phyloP scores from a whole-genome alignment of 2,797 vertebrate species.

The Sebastes iracundus region DNA sequence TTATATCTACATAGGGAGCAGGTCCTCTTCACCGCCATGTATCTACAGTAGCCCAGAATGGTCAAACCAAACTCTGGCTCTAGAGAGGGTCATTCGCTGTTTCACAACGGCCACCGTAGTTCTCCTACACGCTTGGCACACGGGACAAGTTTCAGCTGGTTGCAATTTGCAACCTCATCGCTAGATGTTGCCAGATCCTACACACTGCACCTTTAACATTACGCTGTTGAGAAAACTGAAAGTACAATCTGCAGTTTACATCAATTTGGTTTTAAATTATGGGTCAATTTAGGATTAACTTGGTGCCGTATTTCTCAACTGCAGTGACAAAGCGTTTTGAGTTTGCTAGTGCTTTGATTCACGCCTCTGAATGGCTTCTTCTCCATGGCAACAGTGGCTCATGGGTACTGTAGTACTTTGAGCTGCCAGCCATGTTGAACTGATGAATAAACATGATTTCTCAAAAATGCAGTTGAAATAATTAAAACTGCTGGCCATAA shows the following conservation, averaged over 20 bases:
- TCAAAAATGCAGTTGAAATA: not conserved
- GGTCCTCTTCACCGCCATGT: too few species aligned
- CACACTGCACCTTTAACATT: not conserved
- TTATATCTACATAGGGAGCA: too few species aligned
- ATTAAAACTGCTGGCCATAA: not conserved
- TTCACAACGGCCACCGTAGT: too few species aligned
- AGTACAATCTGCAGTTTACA: not conserved
- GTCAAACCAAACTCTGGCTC: too few species aligned
- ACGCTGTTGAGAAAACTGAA: not conserved
- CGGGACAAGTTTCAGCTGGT: too few species aligned
- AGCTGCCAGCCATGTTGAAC: rapidly evolving
- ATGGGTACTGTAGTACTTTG: not conserved
- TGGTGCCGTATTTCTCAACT: not conserved
- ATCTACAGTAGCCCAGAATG: too few species aligned
- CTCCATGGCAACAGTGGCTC: not conserved
- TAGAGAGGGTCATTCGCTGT: too few species aligned
- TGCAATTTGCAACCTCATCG: too few species aligned
- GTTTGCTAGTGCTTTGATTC: not conserved
- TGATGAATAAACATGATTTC: not conserved
- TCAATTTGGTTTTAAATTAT: not conserved
- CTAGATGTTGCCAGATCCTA: too few species aligned
- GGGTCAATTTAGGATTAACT: not conserved
- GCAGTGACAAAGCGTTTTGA: not conserved
- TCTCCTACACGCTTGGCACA: too few species aligned
- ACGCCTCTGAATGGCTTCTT: not conserved